Base-by-base conservation (phyloP, 2,113 vertebrate genomes). In the Prionailurus bengalensis region DNA sequence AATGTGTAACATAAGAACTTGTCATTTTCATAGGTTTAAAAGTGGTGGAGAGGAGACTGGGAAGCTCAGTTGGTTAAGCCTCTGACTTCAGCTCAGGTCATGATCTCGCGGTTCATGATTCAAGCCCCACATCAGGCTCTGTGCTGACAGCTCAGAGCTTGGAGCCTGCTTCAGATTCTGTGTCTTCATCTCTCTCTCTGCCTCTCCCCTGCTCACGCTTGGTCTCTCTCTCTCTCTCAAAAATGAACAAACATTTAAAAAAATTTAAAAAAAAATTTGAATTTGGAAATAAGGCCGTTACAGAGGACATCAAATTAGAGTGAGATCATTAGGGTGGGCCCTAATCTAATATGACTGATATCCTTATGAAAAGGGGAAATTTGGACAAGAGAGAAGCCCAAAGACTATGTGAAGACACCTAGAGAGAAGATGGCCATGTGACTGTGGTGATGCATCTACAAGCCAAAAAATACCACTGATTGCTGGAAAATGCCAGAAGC, bases 21-120 rank as follows among this genome's bases (percentile, higher is more conserved):
- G 58, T 12, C 51, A 53, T 93, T 93, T 73, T 96, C 96, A 65
- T 84, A 90, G 84, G 66, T 23, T 21, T 91, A 81, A 86, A 80
- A 27, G 29, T 51, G 1, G 9, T 65, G 70, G 23, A 8, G 58
- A 21, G 58, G 58, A 2, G 8, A 7, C 19, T 61, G 58, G 7
- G 58, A 3, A 61, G 21, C 8, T 61, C 21, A 23, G 58, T 61
- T 7, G 21, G 58, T 21, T 23, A 61, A 61, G 21, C 21, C 21
- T 19, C 58, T 9, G 3, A 23, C 58, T 23, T 61, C 58, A 61
- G 58, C 58, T 61, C 21, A 61, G 21, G 58, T 61, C 58, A 61
- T 61, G 58, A 61, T 61, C 21, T 61, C 21, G 7, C 1, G 58
- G 21, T 61, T 61, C 19, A 21, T 25, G 19, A 7, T 61, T 61